Evolutionary conservation across 2,888 invertebrate genomes (phyloP).

Genomic region (Acrobeloides nanus): DNA sequence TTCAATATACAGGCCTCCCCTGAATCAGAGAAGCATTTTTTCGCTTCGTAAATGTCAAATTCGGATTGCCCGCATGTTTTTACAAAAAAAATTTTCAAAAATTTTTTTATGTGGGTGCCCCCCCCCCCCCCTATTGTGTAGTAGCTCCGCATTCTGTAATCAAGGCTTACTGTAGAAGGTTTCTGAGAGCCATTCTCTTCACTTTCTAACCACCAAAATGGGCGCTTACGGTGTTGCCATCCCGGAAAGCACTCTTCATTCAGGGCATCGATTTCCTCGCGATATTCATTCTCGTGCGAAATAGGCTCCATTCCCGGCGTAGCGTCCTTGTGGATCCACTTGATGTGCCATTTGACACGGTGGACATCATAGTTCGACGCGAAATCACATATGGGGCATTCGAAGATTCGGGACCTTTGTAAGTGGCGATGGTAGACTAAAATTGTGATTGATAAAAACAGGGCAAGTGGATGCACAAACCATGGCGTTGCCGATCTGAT

Average conservation of each 20-base stretch:
- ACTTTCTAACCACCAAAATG: constrained; percentile 26
- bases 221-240: constrained; percentile 29
- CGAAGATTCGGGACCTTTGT: constrained; percentile 24
- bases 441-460: neutral
- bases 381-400: constrained; percentile 36
- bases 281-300: constrained; percentile 29
- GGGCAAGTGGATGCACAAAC: constrained; percentile 30
- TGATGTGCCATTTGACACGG: constrained; percentile 36
- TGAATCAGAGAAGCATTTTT: too few relatives aligned
- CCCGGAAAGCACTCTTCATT: constrained; percentile 44
- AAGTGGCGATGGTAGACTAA: neutral
- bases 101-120: too few relatives aligned
- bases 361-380: constrained; percentile 27
- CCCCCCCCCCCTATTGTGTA: too few relatives aligned
- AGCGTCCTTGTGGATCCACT: constrained; percentile 35
- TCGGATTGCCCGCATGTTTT: too few relatives aligned
- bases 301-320: constrained; percentile 26
- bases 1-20: too few relatives aligned
- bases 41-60: too few relatives aligned
- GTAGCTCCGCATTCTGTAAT: neutral
- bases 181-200: neutral
- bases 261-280: constrained; percentile 31
- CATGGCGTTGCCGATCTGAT: constrained; percentile 37
- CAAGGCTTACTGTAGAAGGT: neutral
- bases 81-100: neutral